Conservation (phyloP, 2,113 vertebrate species). For the Mystacornis crossleyi region DNA sequence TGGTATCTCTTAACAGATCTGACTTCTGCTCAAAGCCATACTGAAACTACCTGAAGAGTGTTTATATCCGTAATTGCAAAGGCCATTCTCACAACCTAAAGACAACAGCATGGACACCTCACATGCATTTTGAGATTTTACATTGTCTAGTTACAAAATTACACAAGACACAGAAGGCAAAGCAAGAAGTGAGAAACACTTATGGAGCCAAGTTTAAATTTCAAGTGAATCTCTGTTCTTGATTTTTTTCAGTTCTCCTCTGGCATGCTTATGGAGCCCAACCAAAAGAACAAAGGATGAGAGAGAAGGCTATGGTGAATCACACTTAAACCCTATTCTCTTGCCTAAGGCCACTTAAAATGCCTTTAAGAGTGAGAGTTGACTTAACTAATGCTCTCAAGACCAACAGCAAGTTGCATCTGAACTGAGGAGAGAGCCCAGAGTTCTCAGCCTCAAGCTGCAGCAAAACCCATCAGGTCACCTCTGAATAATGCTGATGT, state of each 20-base stretch:
- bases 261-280: not conserved
- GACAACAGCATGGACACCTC: not conserved
- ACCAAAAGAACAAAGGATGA: not conserved
- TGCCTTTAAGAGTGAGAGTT: not conserved
- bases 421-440: not conserved
- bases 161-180: not conserved
- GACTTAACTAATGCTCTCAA: not conserved
- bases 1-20: not conserved
- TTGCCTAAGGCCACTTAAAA: not conserved
- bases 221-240: not conserved
- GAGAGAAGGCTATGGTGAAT: not conserved
- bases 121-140: not conserved
- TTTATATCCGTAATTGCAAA: not conserved
- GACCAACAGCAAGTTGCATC: not conserved
- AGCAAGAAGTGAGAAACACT: not conserved
- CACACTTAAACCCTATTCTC: not conserved
- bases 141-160: not conserved
- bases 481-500: not conserved
- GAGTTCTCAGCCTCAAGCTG: not conserved
- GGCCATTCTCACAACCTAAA: not conserved
- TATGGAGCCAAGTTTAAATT: not conserved
- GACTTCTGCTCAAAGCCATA: not conserved
- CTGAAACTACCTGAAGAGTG: not conserved
- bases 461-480: not conserved
- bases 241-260: not conserved